A percentile compares a stretch with the other conserved stretches of the same genome.
These are phyloP conservation scores for Abramis brama DNA, from an alignment of 2,113 vertebrate species.

Conservation along the genomic window DNA sequence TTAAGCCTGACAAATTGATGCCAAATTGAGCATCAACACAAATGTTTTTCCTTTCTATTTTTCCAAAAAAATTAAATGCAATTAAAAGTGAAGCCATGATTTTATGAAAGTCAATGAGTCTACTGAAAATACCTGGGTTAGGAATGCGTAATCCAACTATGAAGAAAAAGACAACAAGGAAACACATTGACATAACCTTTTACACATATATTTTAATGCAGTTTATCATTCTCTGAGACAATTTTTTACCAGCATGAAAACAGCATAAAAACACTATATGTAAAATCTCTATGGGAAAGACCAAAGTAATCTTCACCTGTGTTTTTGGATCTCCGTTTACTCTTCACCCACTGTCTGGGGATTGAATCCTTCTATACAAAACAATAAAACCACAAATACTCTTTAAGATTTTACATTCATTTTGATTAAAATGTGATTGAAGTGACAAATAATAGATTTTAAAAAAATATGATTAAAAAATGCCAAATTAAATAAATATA, in stretches of 20 bases:
- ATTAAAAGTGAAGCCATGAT: background rate
- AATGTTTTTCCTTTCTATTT: background rate
- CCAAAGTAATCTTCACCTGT: conserved; percentile 27
- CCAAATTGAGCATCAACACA: background rate
- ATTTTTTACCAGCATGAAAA: background rate
- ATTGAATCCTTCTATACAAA: background rate
- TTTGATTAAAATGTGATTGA: background rate
- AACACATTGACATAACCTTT: background rate
- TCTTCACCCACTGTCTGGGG: background rate
- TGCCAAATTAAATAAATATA: background rate
- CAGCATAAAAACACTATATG: background rate
- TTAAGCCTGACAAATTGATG: too few relatives aligned
- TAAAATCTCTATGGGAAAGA: background rate
- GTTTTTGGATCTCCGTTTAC: conserved; percentile 3
- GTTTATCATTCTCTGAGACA: background rate
- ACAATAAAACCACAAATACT: background rate
- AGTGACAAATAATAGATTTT: background rate
- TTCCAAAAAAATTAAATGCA: background rate
- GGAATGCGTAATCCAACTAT: background rate
- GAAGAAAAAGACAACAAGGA: background rate
- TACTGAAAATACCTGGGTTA: background rate
- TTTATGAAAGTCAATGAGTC: background rate
- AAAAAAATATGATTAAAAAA: too few relatives aligned
- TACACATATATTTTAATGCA: background rate
- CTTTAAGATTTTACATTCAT: background rate